Percentiles rank a stretch among this genome's conserved stretches.
Conservation (phyloP, 2,113 vertebrate genomes). For the Cyphomyrus plagiostoma region DNA sequence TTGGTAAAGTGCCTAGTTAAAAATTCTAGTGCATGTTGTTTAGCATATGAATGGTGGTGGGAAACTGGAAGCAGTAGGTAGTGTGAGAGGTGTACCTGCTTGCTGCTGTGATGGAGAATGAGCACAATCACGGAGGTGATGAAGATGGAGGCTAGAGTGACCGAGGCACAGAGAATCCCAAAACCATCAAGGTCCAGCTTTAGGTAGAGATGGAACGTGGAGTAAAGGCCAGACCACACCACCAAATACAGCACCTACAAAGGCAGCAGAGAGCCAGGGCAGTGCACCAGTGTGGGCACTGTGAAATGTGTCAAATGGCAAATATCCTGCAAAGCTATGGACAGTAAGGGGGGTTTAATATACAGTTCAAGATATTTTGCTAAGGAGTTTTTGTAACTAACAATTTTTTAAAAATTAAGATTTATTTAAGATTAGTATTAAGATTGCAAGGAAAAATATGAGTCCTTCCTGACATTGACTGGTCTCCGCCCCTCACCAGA, state of each 20-base stretch:
- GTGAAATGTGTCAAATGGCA: neutral
- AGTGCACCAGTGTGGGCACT: neutral
- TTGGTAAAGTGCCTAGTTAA: neutral
- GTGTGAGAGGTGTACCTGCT: conserved; percentile 41
- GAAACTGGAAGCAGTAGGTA: neutral
- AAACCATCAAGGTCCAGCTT: conserved; percentile 31
- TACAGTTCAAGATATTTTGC: neutral
- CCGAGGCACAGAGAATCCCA: conserved; percentile 61
- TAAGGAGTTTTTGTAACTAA: neutral
- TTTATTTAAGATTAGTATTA: neutral
- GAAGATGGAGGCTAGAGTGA: conserved; percentile 57
- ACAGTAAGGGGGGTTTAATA: neutral
- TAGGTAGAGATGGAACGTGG: conserved; percentile 58
- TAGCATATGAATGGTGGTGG: neutral
- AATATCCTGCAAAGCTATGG: neutral
- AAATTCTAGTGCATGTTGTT: neutral
- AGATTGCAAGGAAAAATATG: neutral
- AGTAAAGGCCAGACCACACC: conserved; percentile 61
- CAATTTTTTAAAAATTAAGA: neutral
- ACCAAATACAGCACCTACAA: conserved; percentile 50
- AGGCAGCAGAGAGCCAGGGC: too few relatives aligned
- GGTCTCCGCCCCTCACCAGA: conserved; percentile 43
- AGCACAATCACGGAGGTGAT: conserved; percentile 55
- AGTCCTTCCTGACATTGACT: neutral
- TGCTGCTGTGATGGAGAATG: conserved; percentile 53